Percentiles rank a stretch among this genome's conserved stretches.
Conservation (phyloP, 2,888 invertebrate species). For the Endomychus coccineus region DNA sequence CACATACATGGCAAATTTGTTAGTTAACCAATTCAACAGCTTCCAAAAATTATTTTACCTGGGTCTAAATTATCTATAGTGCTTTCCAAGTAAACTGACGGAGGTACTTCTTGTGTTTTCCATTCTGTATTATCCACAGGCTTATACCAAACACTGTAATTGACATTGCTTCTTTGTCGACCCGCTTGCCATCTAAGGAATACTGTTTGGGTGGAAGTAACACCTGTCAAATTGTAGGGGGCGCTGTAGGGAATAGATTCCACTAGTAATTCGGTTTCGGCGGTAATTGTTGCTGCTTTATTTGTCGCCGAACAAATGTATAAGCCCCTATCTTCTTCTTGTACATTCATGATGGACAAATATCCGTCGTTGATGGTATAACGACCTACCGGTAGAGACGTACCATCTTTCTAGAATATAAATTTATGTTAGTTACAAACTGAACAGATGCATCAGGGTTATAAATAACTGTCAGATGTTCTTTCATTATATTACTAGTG, state of each 20-base stretch:
- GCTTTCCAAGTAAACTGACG: constrained; percentile 65
- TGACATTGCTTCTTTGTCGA: constrained; percentile 66
- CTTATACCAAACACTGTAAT: constrained; percentile 83
- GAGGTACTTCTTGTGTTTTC: constrained; percentile 71
- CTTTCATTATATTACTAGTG: no score
- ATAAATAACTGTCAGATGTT: no score
- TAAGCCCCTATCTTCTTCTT: constrained; percentile 80
- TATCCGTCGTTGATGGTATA: constrained; percentile 65
- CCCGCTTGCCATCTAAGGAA: constrained; percentile 80
- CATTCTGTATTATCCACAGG: constrained; percentile 69
- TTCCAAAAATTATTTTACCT: constrained; percentile 36
- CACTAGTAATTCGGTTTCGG: constrained; percentile 73
- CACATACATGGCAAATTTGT: not conserved
- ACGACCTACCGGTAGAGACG: constrained; percentile 59
- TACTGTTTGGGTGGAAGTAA: constrained; percentile 62
- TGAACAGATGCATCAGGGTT: no score
- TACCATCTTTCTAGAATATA: constrained; percentile 63
- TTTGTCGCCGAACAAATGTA: constrained; percentile 80
- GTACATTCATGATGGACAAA: constrained; percentile 73
- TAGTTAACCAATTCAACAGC: not conserved
- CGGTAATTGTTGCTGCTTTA: constrained; percentile 77
- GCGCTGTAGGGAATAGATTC: constrained; percentile 86
- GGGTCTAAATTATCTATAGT: constrained; percentile 71
- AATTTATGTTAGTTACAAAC: no score
- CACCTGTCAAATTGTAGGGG: constrained; percentile 77